Evolutionary conservation across 2,797 vertebrate genomes (phyloP), one percentile per base, ranked within the genome.

Genomic region (Myotis myotis): DNA sequence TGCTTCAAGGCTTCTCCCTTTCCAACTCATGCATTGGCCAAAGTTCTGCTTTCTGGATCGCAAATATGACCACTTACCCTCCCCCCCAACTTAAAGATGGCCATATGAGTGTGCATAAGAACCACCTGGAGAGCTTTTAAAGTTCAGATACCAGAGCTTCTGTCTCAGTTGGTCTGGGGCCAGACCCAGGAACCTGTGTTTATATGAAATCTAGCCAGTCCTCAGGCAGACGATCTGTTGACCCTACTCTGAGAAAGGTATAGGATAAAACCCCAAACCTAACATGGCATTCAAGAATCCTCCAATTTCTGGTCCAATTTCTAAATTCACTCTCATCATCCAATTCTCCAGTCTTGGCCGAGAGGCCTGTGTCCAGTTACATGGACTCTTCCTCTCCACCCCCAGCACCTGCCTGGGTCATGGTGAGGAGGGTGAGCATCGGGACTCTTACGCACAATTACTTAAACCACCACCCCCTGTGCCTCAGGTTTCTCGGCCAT

Each of bases 1-100:
- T 15, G 20, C 25, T 53, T 87, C 2, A 11, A 84, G 66, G 55
- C 66, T 71, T 84, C 28, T 8, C 25, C 23, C 4, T 89, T 23
- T 70, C 36, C 51, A 68, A 22, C 33, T 60, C 74, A 83, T 57
- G 16, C 41, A 7, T 25, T 62, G 8, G 79, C 93, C 64, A 38
- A 68, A 87, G 70, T 49, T 68, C 60, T 51, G 3, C 41, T 92
- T 91, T 96, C 75, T 87, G 75, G 60, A 66, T 60, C 66, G 23
- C 22, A n/a, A 53, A 57, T 88, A 30, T 87, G 55, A 33, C 47
- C 16, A 15, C 17, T 20, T 36, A 41, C 51, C 17, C 2, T 25
- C 28, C 2, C 12, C 57, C 57, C 30, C 41, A 55, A 41, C 30
- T 91, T 81, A 70, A 88, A 78, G 62, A 62, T 3, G 22, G 36